Evolutionary conservation across 2,888 invertebrate genomes (phyloP).

Genomic region (Lumbricus terrestris): DNA sequence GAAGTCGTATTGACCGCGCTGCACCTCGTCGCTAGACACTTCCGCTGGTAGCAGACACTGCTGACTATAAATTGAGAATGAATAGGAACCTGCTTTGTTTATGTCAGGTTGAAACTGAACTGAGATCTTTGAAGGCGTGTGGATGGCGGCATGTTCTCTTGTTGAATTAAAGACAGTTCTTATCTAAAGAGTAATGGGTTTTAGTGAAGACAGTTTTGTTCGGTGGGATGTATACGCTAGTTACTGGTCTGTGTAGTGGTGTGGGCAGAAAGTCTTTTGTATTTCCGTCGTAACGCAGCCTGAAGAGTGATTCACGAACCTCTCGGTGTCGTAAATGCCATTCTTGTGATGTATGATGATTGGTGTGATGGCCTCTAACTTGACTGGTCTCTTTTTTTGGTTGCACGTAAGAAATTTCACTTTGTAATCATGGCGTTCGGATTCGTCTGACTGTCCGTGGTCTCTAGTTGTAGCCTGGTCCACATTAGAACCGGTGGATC

Average conservation of each 20-base stretch:
- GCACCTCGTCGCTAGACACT: constrained; percentile 9
- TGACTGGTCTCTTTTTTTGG: neutral
- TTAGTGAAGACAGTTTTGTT: neutral
- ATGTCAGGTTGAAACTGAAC: neutral
- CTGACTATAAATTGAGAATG: neutral
- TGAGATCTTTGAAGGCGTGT: neutral
- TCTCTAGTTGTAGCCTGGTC: neutral
- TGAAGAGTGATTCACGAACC: neutral
- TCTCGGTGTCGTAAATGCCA: neutral
- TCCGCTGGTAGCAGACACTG: neutral
- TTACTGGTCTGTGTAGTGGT: neutral
- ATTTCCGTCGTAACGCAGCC: neutral
- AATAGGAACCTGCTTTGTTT: neutral
- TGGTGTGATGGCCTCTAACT: neutral
- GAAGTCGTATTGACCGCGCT: neutral
- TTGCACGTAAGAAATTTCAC: neutral
- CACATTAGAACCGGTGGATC: neutral
- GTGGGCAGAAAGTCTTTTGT: neutral
- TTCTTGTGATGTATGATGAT: neutral
- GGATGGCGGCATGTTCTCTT: neutral
- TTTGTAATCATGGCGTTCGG: neutral
- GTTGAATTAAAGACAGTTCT: neutral
- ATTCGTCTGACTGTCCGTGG: neutral
- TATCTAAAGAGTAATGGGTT: neutral
- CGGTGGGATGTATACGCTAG: neutral